Evolutionary conservation across 64 coral and sea anemone species (phyloP), one percentile per base, ranked within the genome.

Genomic region (Hydrozoanthus tunicans): DNA sequence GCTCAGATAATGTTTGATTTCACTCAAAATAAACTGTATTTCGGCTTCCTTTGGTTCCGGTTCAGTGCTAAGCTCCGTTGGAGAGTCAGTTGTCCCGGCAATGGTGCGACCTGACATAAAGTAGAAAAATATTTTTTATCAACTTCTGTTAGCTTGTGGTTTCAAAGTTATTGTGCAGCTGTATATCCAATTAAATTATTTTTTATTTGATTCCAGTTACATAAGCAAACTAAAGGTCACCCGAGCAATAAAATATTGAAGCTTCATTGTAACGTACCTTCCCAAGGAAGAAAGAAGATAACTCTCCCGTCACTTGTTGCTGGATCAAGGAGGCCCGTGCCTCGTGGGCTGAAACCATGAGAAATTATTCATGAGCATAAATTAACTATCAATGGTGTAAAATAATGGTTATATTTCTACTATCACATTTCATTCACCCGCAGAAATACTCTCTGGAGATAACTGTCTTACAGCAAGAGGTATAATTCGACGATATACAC

Each of bases 241-340:
- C 32, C 32, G 32, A 43, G 32, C 32, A 43, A 43, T 1, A 43
- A 43, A 43, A 2, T 52, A 12, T 8, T 11, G 12, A 13, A 75
- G 13, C 72, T 3, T 11, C 26, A 9, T 3, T 53, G 11, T 51
- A 13, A 53, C 91, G 23, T 71, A 96, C 97, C 97, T 92, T 95
- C 97, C 97, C 97, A 99, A 8, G 97, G 97, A 43, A 99, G 89
- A 60, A 99, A 95, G 80, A 99, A 99, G 27, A 99, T 95, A 3
- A 99, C 94, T 25, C 97, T 89, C 54, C 97, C 97, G 80, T 99
- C 97, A 78, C 97, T 99, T 69, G 97, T 99, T 10, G 82, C 94
- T 81, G 97, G 97, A 77, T 99, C 94, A 13, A 99, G 83, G 3
- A 99, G 86, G 24, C 97, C 97, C 92, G 85, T 99, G 58, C 95